A percentile compares a stretch with the other conserved stretches of the same genome.
phyloP scores from a whole-genome alignment of 92 coral and sea anemone species.

The Porites divaricata region DNA sequence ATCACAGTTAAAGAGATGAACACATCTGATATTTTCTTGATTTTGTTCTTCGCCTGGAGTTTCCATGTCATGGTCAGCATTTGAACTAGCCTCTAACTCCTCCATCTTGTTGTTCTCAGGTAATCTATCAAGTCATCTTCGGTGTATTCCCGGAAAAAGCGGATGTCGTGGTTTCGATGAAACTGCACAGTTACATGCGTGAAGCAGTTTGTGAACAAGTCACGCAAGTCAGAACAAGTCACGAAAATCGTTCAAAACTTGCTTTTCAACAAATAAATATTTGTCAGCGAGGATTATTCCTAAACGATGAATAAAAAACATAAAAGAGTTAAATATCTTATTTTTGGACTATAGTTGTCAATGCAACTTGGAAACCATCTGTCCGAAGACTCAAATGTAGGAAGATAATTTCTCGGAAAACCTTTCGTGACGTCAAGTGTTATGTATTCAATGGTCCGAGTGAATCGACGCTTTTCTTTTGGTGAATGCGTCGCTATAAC shows the following conservation, averaged over 20 bases:
- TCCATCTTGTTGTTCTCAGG: background rate
- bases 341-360: background rate
- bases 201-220: background rate
- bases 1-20: slow-evolving; percentile 86
- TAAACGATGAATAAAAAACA: no score
- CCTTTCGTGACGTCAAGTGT: slow-evolving; percentile 24
- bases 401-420: slow-evolving; percentile 5
- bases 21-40: background rate
- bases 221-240: background rate
- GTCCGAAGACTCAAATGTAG: background rate
- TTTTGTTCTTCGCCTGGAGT: background rate
- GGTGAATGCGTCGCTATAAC: background rate
- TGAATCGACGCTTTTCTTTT: background rate
- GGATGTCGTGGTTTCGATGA: background rate
- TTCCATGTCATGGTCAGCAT: background rate
- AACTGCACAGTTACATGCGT: background rate
- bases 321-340: background rate
- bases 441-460: background rate
- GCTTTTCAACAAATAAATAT: background rate
- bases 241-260: background rate
- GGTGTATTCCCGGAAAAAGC: slow-evolving; percentile 9
- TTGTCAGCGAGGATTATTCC: no score
- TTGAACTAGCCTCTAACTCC: no score
- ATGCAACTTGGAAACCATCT: background rate
- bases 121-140: background rate